Evolutionary conservation across 2,797 vertebrate species (phyloP).

Genomic region (Galago senegalensis): DNA sequence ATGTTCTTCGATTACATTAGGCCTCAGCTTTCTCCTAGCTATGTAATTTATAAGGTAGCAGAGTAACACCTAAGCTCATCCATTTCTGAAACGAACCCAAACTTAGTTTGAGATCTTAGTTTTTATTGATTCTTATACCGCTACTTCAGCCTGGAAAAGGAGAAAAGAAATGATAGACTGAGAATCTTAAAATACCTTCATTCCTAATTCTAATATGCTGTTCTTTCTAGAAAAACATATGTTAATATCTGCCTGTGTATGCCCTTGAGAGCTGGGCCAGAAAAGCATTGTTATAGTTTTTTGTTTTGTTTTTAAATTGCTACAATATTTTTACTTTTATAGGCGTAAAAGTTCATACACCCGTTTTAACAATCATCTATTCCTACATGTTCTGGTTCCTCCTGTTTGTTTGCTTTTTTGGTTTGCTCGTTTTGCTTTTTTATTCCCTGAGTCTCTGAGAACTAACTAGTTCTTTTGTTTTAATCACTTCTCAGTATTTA

Average conservation of each 20-base stretch:
- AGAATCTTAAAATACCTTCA: slow-evolving; percentile 51
- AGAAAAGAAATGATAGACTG: slow-evolving; percentile 52
- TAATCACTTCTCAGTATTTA: slow-evolving; percentile 46
- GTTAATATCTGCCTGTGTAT: slow-evolving; percentile 53
- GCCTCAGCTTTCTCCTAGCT: slow-evolving; percentile 33
- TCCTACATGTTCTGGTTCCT: slow-evolving; percentile 18
- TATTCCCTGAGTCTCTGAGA: background rate
- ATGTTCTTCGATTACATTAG: slow-evolving; percentile 26
- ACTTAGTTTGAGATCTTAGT: slow-evolving; percentile 54
- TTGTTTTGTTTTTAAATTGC: slow-evolving; percentile 47
- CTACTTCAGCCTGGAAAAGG: slow-evolving; percentile 30
- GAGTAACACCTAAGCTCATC: slow-evolving; percentile 23
- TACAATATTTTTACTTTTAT: slow-evolving; percentile 40
- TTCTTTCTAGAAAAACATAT: slow-evolving; percentile 44
- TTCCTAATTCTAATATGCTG: slow-evolving; percentile 51
- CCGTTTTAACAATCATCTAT: slow-evolving; percentile 25
- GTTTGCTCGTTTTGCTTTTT: background rate
- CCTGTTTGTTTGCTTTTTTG: background rate
- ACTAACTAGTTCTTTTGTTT: slow-evolving; percentile 42
- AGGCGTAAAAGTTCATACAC: slow-evolving; percentile 1
- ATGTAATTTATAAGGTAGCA: slow-evolving; percentile 54
- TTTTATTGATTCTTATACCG: slow-evolving; percentile 64
- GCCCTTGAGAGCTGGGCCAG: slow-evolving; percentile 35
- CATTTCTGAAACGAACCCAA: slow-evolving; percentile 64
- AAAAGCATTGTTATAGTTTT: background rate